Conservation (phyloP, 2,797 vertebrate species). For the Novumbra hubbsi region DNA sequence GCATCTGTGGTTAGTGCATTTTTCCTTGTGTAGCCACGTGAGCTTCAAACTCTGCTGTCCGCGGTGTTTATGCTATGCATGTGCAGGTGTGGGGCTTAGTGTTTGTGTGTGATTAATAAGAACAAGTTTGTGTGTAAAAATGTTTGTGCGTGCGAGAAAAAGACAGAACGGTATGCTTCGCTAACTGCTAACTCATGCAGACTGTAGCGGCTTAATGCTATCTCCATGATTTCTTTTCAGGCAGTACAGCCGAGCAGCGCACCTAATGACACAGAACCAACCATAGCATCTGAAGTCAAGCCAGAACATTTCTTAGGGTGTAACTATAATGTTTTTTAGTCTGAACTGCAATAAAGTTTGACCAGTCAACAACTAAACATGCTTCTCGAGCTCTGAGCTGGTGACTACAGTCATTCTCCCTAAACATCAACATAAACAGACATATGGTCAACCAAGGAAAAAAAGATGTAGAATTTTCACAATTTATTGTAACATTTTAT, state of each 20-base stretch:
- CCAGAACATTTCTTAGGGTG: neutral
- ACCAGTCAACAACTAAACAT: neutral
- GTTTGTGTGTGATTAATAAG: neutral
- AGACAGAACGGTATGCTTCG: constrained; percentile 42
- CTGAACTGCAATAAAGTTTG: neutral
- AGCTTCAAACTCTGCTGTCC: no score
- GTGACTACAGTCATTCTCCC: neutral
- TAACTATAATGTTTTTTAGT: neutral
- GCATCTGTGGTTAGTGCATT: constrained; percentile 44
- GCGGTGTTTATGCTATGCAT: constrained; percentile 43
- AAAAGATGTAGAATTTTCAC: no score
- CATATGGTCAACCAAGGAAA: neutral
- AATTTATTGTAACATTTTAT: no score
- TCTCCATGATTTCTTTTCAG: constrained; percentile 34
- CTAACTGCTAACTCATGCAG: constrained; percentile 56
- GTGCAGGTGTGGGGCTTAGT: constrained; percentile 35
- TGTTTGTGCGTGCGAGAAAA: neutral
- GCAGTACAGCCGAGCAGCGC: constrained; percentile 35
- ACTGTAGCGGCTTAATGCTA: constrained; percentile 38
- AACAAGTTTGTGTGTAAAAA: neutral
- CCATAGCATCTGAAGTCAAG: neutral
- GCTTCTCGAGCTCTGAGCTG: neutral
- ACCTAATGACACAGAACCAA: constrained; percentile 38
- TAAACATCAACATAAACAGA: neutral
- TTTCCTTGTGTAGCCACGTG: constrained; percentile 21